Percentiles rank a stretch among this genome's conserved stretches.
These are phyloP conservation scores for Lamellibrachia columna DNA, from an alignment of 2,888 invertebrate species.

Conservation along the genomic window DNA sequence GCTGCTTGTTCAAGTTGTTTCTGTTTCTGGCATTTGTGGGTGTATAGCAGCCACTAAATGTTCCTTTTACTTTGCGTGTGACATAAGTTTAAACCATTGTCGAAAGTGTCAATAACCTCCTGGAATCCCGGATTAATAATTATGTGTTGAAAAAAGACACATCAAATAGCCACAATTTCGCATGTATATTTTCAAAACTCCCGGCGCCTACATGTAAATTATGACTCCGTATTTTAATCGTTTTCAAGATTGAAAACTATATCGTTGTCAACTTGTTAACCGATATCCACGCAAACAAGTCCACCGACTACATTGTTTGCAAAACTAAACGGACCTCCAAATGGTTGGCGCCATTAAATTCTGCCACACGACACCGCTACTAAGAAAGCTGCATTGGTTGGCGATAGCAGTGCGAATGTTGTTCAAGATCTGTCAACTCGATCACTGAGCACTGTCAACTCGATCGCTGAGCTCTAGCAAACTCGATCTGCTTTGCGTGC, in stretches of 20 bases:
- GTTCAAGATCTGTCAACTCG: too few species aligned
- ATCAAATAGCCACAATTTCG: background rate
- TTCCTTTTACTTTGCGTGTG: background rate
- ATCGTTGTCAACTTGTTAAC: background rate
- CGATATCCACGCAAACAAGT: background rate
- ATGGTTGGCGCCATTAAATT: too few species aligned
- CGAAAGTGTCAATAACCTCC: background rate
- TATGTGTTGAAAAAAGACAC: background rate
- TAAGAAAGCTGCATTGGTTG: too few species aligned
- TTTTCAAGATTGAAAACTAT: background rate
- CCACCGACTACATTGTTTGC: too few species aligned
- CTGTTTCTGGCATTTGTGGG: background rate
- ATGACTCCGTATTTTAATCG: background rate
- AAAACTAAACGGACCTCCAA: too few species aligned
- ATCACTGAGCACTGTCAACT: too few species aligned
- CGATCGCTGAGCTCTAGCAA: too few species aligned
- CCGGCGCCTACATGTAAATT: background rate
- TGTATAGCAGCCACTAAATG: background rate
- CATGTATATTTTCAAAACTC: background rate
- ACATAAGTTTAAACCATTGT: background rate
- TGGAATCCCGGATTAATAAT: background rate
- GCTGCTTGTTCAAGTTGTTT: background rate
- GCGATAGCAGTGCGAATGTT: too few species aligned
- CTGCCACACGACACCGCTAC: too few species aligned
- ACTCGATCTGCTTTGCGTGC: too few species aligned